Conservation (phyloP, 2,113 vertebrate genomes). For the Gorilla gorilla region DNA sequence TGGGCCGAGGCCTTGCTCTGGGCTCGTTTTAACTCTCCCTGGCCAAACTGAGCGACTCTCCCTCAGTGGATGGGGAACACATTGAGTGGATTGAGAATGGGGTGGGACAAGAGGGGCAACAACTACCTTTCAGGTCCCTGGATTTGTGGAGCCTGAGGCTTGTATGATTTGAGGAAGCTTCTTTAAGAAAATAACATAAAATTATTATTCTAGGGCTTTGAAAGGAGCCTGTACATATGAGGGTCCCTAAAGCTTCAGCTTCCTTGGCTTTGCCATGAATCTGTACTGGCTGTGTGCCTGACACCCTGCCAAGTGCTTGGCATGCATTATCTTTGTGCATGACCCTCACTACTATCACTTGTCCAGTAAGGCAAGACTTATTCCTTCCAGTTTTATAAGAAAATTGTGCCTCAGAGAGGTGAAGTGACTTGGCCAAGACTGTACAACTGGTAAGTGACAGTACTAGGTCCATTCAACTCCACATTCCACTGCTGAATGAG, state of each 20-base stretch:
- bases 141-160: background rate
- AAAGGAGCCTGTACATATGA: background rate
- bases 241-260: background rate
- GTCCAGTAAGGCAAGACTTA: background rate
- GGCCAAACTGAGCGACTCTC: background rate
- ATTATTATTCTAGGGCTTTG: background rate
- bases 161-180: background rate
- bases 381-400: background rate
- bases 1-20: background rate
- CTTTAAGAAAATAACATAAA: background rate
- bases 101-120: rapidly evolving
- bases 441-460: background rate
- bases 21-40: background rate
- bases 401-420: background rate
- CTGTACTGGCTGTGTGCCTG: too few relatives aligned
- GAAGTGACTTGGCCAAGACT: background rate
- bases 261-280: too few relatives aligned
- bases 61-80: background rate
- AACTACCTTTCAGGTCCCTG: background rate
- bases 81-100: background rate
- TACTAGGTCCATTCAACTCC: rapidly evolving
- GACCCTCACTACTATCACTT: background rate
- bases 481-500: background rate
- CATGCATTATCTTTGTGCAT: background rate
- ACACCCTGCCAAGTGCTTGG: background rate